Base-by-base conservation (phyloP, 2,113 vertebrate genomes). In the Nannospalax galili region DNA sequence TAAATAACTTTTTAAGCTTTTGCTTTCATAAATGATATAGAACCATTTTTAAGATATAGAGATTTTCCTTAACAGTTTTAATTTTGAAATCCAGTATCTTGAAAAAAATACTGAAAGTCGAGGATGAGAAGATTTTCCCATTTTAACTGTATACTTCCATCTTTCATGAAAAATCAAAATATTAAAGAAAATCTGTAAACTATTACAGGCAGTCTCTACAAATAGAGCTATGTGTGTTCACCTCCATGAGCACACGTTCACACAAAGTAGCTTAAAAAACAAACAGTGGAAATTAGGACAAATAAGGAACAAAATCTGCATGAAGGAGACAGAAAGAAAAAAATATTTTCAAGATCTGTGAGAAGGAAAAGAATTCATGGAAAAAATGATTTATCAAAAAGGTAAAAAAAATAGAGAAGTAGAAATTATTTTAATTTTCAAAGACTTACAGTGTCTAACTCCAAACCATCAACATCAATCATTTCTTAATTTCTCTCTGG, bases 351-450 rank as follows among this genome's bases (percentile, higher is more conserved):
- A n/a, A n/a, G n/a, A n/a, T n/a, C n/a, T n/a, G n/a, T n/a, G n/a
- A n/a, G n/a, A n/a, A n/a, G n/a, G n/a, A n/a, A n/a, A n/a, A n/a
- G n/a, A n/a, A n/a, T n/a, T n/a, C n/a, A n/a, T n/a, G n/a, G n/a
- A n/a, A n/a, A n/a, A n/a, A n/a, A n/a, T n/a, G n/a, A n/a, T n/a
- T n/a, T 20, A 16, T 28, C 17, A n/a, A 92, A 82, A 92, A 86
- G 8, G 20, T 45, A 81, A 91, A 65, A 94, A 65, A 52, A 52
- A 52, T 52, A 52, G 48, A 52, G 48, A 52, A 62, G 60, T 62
- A 62, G 60, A 4, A 35, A 69, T 84, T 62, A 84, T 85, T 80
- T 95, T 80, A 48, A 81, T 93, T 89, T 80, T 75, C 28, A 74
- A 19, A 70, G n/a, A 75, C 37, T 88, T 91, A 65, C 8, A 70